These are phyloP conservation scores for Myripristis jacobus DNA, from an alignment of 2,797 vertebrate genomes.

Conservation along the genomic window DNA sequence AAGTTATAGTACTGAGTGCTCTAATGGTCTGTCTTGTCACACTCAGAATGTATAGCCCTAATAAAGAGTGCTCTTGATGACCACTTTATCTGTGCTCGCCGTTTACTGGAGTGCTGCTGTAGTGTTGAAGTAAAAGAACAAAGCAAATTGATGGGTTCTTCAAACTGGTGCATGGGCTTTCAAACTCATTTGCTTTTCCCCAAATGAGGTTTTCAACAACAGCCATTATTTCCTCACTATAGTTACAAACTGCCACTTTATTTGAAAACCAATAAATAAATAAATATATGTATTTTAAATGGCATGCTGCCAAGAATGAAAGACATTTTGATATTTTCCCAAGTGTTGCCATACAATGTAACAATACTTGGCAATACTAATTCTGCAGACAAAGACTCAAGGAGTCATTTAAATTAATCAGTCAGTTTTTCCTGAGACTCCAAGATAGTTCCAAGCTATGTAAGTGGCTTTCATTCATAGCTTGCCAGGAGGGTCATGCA, in stretches of 20 bases:
- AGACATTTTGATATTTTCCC: slow-evolving; percentile 1
- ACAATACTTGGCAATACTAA: slow-evolving; percentile 20
- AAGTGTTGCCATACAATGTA: background rate
- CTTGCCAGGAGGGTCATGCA: slow-evolving; percentile 49
- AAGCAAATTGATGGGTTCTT: slow-evolving; percentile 20
- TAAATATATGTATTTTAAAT: too few species aligned
- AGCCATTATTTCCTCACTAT: background rate
- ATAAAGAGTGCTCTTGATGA: slow-evolving; percentile 42
- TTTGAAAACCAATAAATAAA: background rate
- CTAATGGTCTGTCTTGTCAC: slow-evolving; percentile 31
- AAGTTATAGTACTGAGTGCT: slow-evolving; percentile 2
- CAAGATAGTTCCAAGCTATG: slow-evolving; percentile 41
- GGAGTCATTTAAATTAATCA: slow-evolving; percentile 5
- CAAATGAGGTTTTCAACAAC: background rate
- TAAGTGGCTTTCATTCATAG: slow-evolving; percentile 56
- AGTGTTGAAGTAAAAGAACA: slow-evolving; percentile 23
- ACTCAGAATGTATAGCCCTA: slow-evolving; percentile 46
- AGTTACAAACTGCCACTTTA: background rate
- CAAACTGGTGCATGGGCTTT: slow-evolving; percentile 5
- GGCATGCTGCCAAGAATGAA: background rate
- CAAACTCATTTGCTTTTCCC: slow-evolving; percentile 4
- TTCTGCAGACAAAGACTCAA: slow-evolving; percentile 25
- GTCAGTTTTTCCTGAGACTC: slow-evolving; percentile 25
- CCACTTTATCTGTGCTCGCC: slow-evolving; percentile 22
- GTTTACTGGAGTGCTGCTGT: slow-evolving; percentile 5